These are phyloP conservation scores for Plectus sambesii DNA, from an alignment of 1,140 invertebrate species.

Conservation along the genomic window DNA sequence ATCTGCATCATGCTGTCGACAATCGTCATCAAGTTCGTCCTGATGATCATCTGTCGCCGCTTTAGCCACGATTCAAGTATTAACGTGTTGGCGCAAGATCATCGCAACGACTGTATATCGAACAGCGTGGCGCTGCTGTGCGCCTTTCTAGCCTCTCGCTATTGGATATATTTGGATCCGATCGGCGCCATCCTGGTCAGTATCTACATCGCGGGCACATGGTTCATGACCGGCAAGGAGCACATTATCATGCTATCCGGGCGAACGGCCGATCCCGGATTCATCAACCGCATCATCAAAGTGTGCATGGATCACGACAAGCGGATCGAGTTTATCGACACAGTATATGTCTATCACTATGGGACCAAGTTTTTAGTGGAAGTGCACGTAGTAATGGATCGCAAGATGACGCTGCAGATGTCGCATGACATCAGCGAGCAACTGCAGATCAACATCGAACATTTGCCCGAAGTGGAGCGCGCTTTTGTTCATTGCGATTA, in stretches of 20 bases:
- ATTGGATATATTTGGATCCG: conserved; percentile 48
- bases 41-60: conserved; percentile 46
- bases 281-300: conserved; percentile 26
- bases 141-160: conserved; percentile 32
- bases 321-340: conserved; percentile 19
- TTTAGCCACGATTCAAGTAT: conserved; percentile 29
- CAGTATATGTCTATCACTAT: conserved; percentile 11
- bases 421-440: conserved; percentile 47
- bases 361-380: neutral
- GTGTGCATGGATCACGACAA: conserved; percentile 26
- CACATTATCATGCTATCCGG: conserved; percentile 36
- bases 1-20: conserved; percentile 46
- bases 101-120: conserved; percentile 50
- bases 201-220: conserved; percentile 46
- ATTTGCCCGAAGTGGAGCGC: conserved; percentile 43
- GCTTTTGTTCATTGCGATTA: conserved; percentile 48
- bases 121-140: conserved; percentile 46
- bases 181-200: conserved; percentile 49
- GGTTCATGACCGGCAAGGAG: conserved; percentile 36
- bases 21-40: conserved; percentile 46
- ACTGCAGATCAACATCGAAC: conserved; percentile 46
- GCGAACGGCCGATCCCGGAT: conserved; percentile 28
- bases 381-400: neutral
- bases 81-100: conserved; percentile 47
- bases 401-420: conserved; percentile 38